Percentiles rank a stretch among this genome's conserved stretches.
phyloP scores from a whole-genome alignment of 1,140 invertebrate genomes.

The Colletes gigas region DNA sequence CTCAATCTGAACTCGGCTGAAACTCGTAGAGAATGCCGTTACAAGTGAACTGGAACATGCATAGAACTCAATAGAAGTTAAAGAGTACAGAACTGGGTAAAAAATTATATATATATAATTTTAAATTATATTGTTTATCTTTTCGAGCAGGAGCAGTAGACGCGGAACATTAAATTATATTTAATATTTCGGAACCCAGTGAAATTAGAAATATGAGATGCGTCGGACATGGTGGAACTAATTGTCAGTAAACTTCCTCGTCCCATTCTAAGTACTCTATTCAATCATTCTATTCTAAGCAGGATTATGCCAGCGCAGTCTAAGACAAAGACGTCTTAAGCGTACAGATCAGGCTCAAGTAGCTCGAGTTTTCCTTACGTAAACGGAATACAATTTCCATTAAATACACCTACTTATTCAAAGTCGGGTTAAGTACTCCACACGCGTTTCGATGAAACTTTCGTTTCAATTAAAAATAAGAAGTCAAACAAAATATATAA shows the following conservation, averaged over 20 bases:
- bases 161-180: no score
- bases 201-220: not conserved
- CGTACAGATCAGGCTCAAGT: conserved; percentile 19
- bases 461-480: not conserved
- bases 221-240: conserved; percentile 7
- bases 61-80: no score
- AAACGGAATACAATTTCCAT: not conserved
- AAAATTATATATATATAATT: no score
- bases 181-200: not conserved
- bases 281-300: conserved; percentile 34
- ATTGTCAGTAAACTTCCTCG: conserved; percentile 8
- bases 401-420: not conserved
- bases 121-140: no score
- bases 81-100: no score
- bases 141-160: no score
- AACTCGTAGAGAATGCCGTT: no score
- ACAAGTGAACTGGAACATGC: no score
- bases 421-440: conserved; percentile 1
- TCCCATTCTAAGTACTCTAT: not conserved
- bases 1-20: no score
- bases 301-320: conserved; percentile 23
- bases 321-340: conserved; percentile 37
- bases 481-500: no score
- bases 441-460: not conserved
- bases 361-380: conserved; percentile 25